Evolutionary conservation across 2,888 invertebrate species (phyloP).

Genomic region (Caenorhabditis doughertyi): DNA sequence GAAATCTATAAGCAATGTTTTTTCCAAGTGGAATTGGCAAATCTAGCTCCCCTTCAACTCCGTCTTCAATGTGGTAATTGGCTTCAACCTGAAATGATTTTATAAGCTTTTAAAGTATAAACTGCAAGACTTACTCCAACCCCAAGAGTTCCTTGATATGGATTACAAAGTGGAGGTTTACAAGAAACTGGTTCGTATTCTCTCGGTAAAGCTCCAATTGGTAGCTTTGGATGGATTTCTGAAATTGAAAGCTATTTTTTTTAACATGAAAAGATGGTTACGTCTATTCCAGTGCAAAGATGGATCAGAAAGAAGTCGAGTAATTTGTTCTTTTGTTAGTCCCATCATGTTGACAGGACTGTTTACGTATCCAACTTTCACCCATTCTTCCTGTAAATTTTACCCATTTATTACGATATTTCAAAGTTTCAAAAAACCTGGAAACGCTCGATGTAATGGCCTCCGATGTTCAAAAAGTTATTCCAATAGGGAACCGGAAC

Average conservation of each 20-base stretch:
- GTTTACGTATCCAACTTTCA: conserved; percentile 68
- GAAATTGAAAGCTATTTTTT: neutral
- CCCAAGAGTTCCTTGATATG: conserved; percentile 67
- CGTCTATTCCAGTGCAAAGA: conserved; percentile 67
- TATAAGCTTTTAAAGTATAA: neutral
- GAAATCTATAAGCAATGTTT: conserved; percentile 61
- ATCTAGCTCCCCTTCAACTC: conserved; percentile 70
- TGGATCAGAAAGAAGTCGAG: conserved; percentile 63
- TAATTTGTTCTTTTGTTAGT: conserved; percentile 64
- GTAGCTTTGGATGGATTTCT: conserved; percentile 72
- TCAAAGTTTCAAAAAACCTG: conserved; percentile 45
- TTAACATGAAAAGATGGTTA: neutral
- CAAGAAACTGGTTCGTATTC: conserved; percentile 69
- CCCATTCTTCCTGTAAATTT: conserved; percentile 63
- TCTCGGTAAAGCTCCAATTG: conserved; percentile 69
- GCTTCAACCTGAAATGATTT: conserved; percentile 56
- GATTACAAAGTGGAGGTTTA: conserved; percentile 73
- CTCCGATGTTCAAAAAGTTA: conserved; percentile 67
- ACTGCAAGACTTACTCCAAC: conserved; percentile 61
- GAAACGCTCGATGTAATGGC: conserved; percentile 69
- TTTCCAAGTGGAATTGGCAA: conserved; percentile 67
- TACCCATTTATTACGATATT: neutral
- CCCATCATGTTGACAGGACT: conserved; percentile 69
- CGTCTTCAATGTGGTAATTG: conserved; percentile 65
- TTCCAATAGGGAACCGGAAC: conserved; percentile 71